Evolutionary conservation across 2,888 invertebrate genomes (phyloP).

Genomic region (Synanthedon formicaeformis): DNA sequence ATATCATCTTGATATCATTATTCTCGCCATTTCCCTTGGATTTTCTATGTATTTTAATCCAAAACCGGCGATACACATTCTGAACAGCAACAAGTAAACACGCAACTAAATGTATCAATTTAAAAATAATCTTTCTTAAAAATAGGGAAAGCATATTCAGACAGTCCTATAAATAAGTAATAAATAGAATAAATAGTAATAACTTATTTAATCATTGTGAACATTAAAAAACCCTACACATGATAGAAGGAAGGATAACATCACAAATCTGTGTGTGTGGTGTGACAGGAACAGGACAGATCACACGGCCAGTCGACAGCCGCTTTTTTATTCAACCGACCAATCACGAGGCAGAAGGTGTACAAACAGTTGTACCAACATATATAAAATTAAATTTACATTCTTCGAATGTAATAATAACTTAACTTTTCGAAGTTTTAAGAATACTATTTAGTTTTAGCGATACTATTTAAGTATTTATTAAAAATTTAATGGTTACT

Average conservation of each 20-base stretch:
- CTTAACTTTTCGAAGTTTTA: too few relatives aligned
- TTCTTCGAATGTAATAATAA: too few relatives aligned
- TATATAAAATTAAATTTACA: slow-evolving; percentile 5
- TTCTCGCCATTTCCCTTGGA: slow-evolving; percentile 28
- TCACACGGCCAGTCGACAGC: slow-evolving; percentile 45
- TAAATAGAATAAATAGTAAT: slow-evolving; percentile 11
- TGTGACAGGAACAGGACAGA: slow-evolving; percentile 14
- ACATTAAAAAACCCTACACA: slow-evolving; percentile 17
- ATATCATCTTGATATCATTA: slow-evolving; percentile 41
- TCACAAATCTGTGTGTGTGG: too few relatives aligned
- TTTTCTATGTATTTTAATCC: slow-evolving; percentile 28
- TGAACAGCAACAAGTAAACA: slow-evolving; percentile 60
- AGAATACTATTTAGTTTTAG: not conserved
- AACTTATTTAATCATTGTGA: slow-evolving; percentile 45
- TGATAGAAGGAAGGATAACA: not conserved
- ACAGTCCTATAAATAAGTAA: slow-evolving; percentile 12
- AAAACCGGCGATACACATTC: slow-evolving; percentile 49
- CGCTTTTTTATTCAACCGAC: slow-evolving; percentile 37
- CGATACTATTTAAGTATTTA: not conserved
- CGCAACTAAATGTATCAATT: slow-evolving; percentile 47
- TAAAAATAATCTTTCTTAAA: slow-evolving; percentile 45
- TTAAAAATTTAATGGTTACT: not conserved
- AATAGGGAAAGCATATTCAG: slow-evolving; percentile 50
- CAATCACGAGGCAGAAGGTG: slow-evolving; percentile 64
- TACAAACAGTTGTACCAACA: slow-evolving; percentile 35